Conservation (phyloP, 2,888 invertebrate species). For the Allophyes oxyacanthae region DNA sequence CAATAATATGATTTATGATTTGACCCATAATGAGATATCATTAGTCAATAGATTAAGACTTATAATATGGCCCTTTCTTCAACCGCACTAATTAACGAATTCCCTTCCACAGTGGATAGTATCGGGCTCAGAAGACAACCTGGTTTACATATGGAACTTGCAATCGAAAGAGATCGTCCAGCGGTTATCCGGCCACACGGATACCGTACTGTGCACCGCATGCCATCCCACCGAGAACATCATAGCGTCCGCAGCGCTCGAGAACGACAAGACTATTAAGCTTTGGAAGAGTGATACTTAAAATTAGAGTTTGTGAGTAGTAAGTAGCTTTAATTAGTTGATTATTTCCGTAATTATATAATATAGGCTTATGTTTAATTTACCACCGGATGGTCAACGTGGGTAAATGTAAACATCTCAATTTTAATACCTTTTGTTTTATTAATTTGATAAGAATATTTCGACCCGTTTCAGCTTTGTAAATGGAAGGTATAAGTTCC, state of each 20-base stretch:
- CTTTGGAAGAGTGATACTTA: slow-evolving; percentile 99
- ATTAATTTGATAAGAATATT: too few species aligned
- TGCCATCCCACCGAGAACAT: slow-evolving; percentile 99
- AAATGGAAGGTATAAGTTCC: too few species aligned
- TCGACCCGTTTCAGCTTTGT: too few species aligned
- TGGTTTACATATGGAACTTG: slow-evolving; percentile 99
- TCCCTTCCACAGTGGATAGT: slow-evolving; percentile 97
- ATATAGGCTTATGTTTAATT: too few species aligned
- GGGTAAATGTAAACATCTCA: too few species aligned
- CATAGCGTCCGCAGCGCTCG: slow-evolving; percentile 99
- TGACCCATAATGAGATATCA: too few species aligned
- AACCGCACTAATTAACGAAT: background rate
- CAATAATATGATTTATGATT: too few species aligned
- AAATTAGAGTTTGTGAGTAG: slow-evolving; percentile 62
- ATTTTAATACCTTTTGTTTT: too few species aligned
- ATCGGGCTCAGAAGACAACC: slow-evolving; percentile 99
- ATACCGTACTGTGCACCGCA: slow-evolving; percentile 98
- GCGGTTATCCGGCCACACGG: slow-evolving; percentile 98
- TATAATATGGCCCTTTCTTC: too few species aligned
- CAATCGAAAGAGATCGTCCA: slow-evolving; percentile 99
- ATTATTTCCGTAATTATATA: too few species aligned
- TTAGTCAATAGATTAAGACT: too few species aligned
- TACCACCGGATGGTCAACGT: too few species aligned
- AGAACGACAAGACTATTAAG: slow-evolving; percentile 99
- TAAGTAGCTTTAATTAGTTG: slow-evolving; percentile 20